Conservation (phyloP, 2,888 invertebrate species). For the Muscina levida region DNA sequence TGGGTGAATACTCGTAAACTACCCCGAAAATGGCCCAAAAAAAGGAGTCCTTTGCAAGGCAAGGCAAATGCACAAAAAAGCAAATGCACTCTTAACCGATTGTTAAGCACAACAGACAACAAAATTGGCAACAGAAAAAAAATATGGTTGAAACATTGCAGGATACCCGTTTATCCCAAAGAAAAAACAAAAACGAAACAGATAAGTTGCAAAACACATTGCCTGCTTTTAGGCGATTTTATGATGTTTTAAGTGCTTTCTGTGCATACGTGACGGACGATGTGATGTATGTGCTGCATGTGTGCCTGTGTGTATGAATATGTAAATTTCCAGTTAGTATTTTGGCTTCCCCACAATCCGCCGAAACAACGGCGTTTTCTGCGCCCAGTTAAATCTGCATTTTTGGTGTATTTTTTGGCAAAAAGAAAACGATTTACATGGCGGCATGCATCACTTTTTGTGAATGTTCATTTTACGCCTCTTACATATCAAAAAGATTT, state of each 20-base stretch:
- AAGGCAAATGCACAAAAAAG: background rate
- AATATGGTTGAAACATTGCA: constrained; percentile 4
- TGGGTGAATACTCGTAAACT: background rate
- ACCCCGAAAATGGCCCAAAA: background rate
- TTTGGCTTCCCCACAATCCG: background rate
- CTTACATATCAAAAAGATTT: constrained; percentile 21
- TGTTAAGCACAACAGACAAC: constrained; percentile 24
- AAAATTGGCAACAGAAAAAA: constrained; percentile 33
- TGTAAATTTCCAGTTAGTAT: background rate
- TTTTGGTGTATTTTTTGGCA: constrained; percentile 2
- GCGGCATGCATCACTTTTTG: background rate
- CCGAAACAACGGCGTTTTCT: too few relatives aligned
- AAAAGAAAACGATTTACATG: constrained; percentile 6
- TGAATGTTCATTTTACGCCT: background rate
- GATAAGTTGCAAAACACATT: constrained; percentile 47
- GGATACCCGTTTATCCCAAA: constrained; percentile 29
- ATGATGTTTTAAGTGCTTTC: constrained; percentile 45
- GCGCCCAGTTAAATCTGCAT: constrained; percentile 4
- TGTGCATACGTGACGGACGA: constrained; percentile 33
- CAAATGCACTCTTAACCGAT: constrained; percentile 16
- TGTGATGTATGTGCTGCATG: constrained; percentile 44
- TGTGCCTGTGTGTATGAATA: constrained; percentile 42
- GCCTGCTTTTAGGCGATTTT: constrained; percentile 61
- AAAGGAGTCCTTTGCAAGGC: background rate
- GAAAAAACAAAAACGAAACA: constrained; percentile 15